Evolutionary conservation across 2,888 invertebrate species (phyloP).

Genomic region (Ormia ochracea): DNA sequence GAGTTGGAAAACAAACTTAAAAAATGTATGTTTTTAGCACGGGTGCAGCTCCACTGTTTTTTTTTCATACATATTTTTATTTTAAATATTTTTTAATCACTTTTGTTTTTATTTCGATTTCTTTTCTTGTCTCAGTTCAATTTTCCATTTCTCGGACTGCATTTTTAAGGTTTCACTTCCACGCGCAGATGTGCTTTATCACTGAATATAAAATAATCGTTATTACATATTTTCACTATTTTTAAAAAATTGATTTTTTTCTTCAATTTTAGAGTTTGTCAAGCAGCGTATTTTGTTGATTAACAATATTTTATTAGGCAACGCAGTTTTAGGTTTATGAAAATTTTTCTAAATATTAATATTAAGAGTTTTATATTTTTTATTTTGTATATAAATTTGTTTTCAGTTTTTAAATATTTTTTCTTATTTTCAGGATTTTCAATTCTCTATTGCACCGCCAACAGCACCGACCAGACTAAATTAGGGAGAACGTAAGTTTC

Average conservation of each 20-base stretch:
- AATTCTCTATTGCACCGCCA: constrained; percentile 64
- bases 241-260: constrained; percentile 38
- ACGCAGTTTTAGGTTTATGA: background rate
- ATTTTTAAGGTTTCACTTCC: constrained; percentile 55
- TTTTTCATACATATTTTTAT: constrained; percentile 19
- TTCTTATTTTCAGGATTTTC: constrained; percentile 35
- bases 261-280: background rate
- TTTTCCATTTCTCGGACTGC: constrained; percentile 44
- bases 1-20: background rate
- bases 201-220: constrained; percentile 44
- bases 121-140: constrained; percentile 22
- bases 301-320: constrained; percentile 14
- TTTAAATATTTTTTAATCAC: constrained; percentile 32
- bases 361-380: too few relatives aligned
- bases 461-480: constrained; percentile 72
- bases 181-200: constrained; percentile 33
- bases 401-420: background rate
- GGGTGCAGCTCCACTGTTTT: constrained; percentile 46
- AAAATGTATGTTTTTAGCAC: constrained; percentile 34
- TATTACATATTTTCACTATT: constrained; percentile 6
- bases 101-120: constrained; percentile 33
- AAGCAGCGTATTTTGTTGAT: background rate
- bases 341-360: constrained; percentile 4
- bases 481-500: constrained; percentile 70
- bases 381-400: background rate